A percentile compares a stretch with the other conserved stretches of the same genome.
These are phyloP conservation scores for Volucella inflata DNA, from an alignment of 2,888 invertebrate species.

Conservation along the genomic window DNA sequence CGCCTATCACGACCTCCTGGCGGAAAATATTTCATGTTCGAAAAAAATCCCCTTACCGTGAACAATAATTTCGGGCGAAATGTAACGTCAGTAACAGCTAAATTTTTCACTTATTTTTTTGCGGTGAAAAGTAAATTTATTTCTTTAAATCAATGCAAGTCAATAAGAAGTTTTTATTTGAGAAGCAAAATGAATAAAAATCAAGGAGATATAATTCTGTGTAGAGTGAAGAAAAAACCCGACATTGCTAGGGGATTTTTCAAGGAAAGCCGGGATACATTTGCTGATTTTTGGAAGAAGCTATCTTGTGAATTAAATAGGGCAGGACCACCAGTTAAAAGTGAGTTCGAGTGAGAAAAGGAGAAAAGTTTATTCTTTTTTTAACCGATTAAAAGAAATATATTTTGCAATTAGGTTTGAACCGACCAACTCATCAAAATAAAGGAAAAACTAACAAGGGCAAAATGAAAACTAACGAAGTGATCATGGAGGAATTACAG, in stretches of 20 bases:
- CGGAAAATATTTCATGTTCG: constrained; percentile 1
- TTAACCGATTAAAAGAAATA: too few species aligned
- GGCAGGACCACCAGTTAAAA: too few species aligned
- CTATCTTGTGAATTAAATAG: too few species aligned
- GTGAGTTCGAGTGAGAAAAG: too few species aligned
- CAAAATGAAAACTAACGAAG: constrained; percentile 8
- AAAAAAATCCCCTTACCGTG: too few species aligned
- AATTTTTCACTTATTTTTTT: constrained; percentile 1
- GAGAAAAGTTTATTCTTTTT: too few species aligned
- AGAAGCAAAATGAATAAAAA: constrained; percentile 7
- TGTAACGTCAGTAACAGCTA: too few species aligned
- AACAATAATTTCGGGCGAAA: too few species aligned
- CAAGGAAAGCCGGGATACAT: background rate
- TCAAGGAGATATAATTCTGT: background rate
- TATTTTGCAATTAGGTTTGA: too few species aligned
- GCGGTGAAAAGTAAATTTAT: background rate
- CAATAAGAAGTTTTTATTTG: background rate
- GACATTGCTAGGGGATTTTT: background rate
- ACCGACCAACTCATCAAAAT: background rate
- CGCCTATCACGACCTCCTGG: constrained; percentile 3
- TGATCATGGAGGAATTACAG: constrained; percentile 7
- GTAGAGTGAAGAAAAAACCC: background rate
- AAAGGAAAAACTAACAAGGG: too few species aligned
- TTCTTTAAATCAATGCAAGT: background rate
- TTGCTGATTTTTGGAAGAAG: background rate